Base-by-base conservation (phyloP, 2,797 vertebrate species). In the Corythornis leucogaster region DNA sequence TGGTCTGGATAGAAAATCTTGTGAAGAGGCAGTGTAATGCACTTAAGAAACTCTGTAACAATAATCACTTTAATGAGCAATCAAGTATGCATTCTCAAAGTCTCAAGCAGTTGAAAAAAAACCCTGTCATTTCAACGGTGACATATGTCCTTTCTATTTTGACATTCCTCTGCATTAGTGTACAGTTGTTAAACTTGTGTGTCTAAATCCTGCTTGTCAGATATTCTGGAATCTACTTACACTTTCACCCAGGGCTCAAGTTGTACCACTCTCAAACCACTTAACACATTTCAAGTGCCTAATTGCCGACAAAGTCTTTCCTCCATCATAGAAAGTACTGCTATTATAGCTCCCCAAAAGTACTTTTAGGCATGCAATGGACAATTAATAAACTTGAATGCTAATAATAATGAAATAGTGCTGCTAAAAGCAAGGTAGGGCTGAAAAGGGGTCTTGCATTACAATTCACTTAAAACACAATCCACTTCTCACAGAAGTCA, bases 271-370 rank as follows among this genome's bases (percentile, higher is more conserved):
- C 94, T 95, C 83, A 92, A 97, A 93, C 75, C 95, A 95, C 93
- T 97, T 97, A 96, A 94, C 96, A 94, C 93, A 43, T 97, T 94
- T 97, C 87, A 96, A 95, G 92, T 96, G 88, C 89, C 83, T 96
- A 87, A 96, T 97, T 96, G 92, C 91, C 96, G 94, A 63, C 55
- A 91, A 89, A 96, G 79, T 82, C 54, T 86, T 95, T 87, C 70
- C 94, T 96, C 80, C 64, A 46, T 95, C 92, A 91, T 58, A 68
- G 63, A 75, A 17, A 46, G 69, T 71, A 92, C 68, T 90, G 58
- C 75, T 92, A 50, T 94, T 93, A 86, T 35, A 85, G 81, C 80
- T 95, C 75, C 91, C 57, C 75, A 89, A 77, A 95, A 97, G 91
- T 94, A 63, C 86, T 90, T 94, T 83, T 33, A 82, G 76, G 88